phyloP scores from a whole-genome alignment of 2,888 invertebrate genomes.

The Caenorhabditis sp. region DNA sequence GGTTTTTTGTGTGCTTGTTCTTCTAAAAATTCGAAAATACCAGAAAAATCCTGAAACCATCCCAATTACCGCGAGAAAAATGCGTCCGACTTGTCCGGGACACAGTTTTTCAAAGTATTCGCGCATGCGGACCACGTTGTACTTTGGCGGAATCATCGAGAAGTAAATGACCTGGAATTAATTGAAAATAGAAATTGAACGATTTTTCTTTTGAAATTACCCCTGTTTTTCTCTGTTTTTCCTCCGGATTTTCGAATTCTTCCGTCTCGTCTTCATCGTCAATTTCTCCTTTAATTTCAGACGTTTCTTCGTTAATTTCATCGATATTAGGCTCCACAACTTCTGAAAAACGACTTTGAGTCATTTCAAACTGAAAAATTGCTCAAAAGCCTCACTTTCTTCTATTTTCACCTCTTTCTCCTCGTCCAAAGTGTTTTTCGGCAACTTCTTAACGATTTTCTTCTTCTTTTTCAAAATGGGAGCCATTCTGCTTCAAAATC shows the following conservation, averaged over 20 bases:
- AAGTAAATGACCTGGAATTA: conserved; percentile 72
- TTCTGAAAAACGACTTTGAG: neutral
- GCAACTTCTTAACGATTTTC: conserved; percentile 8
- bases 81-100: conserved; percentile 71
- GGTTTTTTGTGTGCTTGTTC: conserved; percentile 56
- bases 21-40: conserved; percentile 36
- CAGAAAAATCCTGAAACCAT: neutral
- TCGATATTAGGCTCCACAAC: conserved; percentile 2
- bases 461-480: conserved; percentile 37
- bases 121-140: conserved; percentile 67
- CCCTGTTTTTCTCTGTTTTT: conserved; percentile 62
- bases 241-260: conserved; percentile 30
- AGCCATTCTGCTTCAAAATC: conserved; percentile 19
- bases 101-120: conserved; percentile 69
- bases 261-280: neutral
- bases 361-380: neutral
- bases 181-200: neutral
- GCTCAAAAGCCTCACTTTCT: neutral
- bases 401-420: conserved; percentile 13
- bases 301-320: neutral
- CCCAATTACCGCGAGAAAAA: conserved; percentile 69
- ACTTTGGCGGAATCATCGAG: conserved; percentile 73
- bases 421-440: conserved; percentile 4
- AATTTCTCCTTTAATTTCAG: conserved; percentile 8
- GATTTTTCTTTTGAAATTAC: conserved; percentile 20